These are phyloP conservation scores for Theocolax elegans DNA, from an alignment of 1,140 invertebrate genomes.

Conservation along the genomic window DNA sequence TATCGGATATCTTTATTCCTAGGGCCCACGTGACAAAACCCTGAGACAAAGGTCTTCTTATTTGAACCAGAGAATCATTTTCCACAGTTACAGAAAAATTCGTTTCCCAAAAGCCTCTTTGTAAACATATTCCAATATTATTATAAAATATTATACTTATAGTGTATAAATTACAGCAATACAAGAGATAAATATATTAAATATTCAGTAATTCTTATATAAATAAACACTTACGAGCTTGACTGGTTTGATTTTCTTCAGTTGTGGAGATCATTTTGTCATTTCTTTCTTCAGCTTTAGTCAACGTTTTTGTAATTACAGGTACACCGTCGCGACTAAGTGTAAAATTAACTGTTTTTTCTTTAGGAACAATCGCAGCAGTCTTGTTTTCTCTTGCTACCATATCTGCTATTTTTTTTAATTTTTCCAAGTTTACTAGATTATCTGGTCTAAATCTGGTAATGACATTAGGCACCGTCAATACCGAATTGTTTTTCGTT, in stretches of 20 bases:
- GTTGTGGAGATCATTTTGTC: conserved; percentile 51
- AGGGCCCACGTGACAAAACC: no score
- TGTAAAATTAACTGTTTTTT: conserved; percentile 64
- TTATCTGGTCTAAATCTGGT: conserved; percentile 29
- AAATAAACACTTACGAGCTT: conserved; percentile 30
- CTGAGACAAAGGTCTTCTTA: no score
- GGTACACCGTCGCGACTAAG: conserved; percentile 74
- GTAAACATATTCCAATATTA: no score
- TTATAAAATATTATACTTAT: no score
- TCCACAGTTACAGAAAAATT: no score
- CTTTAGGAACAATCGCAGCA: conserved; percentile 40
- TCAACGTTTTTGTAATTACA: conserved; percentile 75
- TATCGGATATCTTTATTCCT: no score
- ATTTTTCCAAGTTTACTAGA: conserved; percentile 47
- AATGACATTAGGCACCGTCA: not conserved
- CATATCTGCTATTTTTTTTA: conserved; percentile 59
- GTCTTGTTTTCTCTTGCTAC: conserved; percentile 42
- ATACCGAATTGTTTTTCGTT: conserved; percentile 27
- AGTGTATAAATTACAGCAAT: no score
- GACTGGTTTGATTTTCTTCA: conserved; percentile 64
- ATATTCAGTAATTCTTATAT: no score
- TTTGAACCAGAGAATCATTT: no score
- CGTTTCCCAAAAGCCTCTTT: no score
- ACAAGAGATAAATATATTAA: no score
- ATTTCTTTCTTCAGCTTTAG: conserved; percentile 65